phyloP scores from a whole-genome alignment of 1,140 invertebrate species.

The Lutraria rhynchaena region DNA sequence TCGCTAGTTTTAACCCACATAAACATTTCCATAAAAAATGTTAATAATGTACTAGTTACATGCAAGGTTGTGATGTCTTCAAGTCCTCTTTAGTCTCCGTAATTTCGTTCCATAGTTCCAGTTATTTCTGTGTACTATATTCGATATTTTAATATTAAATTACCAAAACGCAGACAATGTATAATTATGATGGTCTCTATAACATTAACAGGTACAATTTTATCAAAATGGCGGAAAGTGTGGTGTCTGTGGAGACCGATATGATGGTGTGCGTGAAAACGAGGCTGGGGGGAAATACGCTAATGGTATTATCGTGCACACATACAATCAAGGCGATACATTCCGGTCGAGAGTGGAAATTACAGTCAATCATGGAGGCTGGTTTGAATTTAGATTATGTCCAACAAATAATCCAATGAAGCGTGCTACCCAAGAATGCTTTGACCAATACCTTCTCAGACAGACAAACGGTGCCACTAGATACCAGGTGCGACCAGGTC shows the following conservation, averaged over 20 bases:
- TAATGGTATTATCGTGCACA: slow-evolving; percentile 76
- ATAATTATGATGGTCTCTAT: no score
- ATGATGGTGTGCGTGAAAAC: slow-evolving; percentile 79
- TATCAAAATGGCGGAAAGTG: slow-evolving; percentile 66
- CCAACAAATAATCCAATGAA: slow-evolving; percentile 83
- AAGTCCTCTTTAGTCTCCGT: no score
- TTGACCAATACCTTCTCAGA: slow-evolving; percentile 60
- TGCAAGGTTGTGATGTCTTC: no score
- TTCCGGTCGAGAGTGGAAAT: slow-evolving; percentile 69
- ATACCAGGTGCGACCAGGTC: slow-evolving; percentile 7
- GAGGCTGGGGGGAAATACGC: slow-evolving; percentile 82
- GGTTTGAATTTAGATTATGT: slow-evolving; percentile 94
- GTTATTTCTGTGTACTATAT: no score
- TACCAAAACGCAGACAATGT: no score
- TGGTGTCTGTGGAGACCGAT: slow-evolving; percentile 76
- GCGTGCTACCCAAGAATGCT: slow-evolving; percentile 64
- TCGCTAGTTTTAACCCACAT: no score
- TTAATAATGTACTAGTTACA: no score
- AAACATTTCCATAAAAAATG: no score
- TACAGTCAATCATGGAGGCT: slow-evolving; percentile 84
- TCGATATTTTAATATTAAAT: no score
- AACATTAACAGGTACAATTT: slow-evolving; percentile 77
- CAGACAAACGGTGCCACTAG: slow-evolving; percentile 30
- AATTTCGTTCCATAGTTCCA: no score
- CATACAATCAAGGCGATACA: slow-evolving; percentile 72